These are phyloP conservation scores for Asteroscopus sphinx DNA, from an alignment of 2,888 invertebrate species.

Conservation along the genomic window DNA sequence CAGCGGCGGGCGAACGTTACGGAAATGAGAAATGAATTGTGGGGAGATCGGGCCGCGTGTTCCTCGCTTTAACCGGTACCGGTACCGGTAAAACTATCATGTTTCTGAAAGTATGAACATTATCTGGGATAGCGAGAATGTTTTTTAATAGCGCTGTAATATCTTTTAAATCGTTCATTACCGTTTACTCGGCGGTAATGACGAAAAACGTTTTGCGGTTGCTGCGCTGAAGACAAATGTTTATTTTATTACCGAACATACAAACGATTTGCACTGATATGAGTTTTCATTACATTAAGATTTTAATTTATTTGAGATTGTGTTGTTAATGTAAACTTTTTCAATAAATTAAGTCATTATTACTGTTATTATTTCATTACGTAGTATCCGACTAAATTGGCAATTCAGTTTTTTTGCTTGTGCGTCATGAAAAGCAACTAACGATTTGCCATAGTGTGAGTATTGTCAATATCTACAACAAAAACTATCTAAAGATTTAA, in stretches of 20 bases:
- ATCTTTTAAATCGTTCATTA: slow-evolving; percentile 55
- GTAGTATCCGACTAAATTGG: too few species aligned
- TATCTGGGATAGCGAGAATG: slow-evolving; percentile 47
- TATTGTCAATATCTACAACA: too few species aligned
- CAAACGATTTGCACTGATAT: slow-evolving; percentile 28
- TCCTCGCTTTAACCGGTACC: slow-evolving; percentile 50
- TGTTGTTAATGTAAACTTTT: background rate
- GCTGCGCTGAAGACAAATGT: slow-evolving; percentile 24
- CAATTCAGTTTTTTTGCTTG: too few species aligned
- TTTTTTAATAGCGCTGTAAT: slow-evolving; percentile 52
- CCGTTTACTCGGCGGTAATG: slow-evolving; percentile 41
- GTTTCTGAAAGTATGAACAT: slow-evolving; percentile 56
- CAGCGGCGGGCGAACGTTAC: slow-evolving; percentile 63
- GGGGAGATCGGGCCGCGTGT: slow-evolving; percentile 64
- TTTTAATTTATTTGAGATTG: slow-evolving; percentile 6
- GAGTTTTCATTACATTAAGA: slow-evolving; percentile 30
- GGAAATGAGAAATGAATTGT: slow-evolving; percentile 83
- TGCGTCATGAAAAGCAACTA: too few species aligned
- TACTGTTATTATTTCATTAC: too few species aligned
- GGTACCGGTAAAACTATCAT: slow-evolving; percentile 55
- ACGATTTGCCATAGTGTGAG: too few species aligned
- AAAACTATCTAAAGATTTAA: too few species aligned
- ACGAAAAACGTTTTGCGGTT: slow-evolving; percentile 32
- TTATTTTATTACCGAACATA: slow-evolving; percentile 37
- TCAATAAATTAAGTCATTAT: too few species aligned